Evolutionary conservation across 2,888 invertebrate species (phyloP).

Genomic region (Amiota mariae): DNA sequence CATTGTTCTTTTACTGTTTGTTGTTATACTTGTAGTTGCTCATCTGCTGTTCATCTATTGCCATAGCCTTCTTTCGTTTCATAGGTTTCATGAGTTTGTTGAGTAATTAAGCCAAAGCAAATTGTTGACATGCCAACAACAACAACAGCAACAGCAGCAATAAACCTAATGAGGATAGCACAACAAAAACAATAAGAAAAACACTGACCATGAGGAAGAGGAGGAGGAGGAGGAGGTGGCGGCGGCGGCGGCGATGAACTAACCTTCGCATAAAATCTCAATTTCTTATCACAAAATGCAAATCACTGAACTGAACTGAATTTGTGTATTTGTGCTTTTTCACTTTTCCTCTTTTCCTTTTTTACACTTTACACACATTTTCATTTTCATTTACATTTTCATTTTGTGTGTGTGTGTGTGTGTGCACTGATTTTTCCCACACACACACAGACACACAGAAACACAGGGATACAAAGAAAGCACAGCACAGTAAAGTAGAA

Average conservation of each 20-base stretch:
- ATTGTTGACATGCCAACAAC: slow-evolving; percentile 9
- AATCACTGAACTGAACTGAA: slow-evolving; percentile 1
- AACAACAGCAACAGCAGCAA: slow-evolving; percentile 14
- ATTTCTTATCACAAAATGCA: background rate
- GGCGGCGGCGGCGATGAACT: no score
- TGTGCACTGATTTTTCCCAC: background rate
- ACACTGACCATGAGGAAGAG: background rate
- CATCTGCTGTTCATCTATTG: no score
- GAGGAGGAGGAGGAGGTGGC: background rate
- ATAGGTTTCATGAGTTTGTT: no score
- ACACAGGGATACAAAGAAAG: background rate
- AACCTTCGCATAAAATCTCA: no score
- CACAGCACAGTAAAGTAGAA: no score
- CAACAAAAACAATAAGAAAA: background rate
- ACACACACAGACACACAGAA: background rate
- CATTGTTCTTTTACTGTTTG: no score
- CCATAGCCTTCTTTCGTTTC: no score
- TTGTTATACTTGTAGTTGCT: no score
- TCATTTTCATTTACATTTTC: background rate
- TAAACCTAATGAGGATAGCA: background rate
- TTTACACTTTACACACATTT: no score
- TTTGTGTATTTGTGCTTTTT: background rate
- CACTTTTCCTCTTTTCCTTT: background rate
- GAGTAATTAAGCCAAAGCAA: background rate
- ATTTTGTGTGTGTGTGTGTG: background rate